These are phyloP conservation scores for Geophilus truncorum DNA, from an alignment of 2,888 invertebrate species.

Conservation along the genomic window DNA sequence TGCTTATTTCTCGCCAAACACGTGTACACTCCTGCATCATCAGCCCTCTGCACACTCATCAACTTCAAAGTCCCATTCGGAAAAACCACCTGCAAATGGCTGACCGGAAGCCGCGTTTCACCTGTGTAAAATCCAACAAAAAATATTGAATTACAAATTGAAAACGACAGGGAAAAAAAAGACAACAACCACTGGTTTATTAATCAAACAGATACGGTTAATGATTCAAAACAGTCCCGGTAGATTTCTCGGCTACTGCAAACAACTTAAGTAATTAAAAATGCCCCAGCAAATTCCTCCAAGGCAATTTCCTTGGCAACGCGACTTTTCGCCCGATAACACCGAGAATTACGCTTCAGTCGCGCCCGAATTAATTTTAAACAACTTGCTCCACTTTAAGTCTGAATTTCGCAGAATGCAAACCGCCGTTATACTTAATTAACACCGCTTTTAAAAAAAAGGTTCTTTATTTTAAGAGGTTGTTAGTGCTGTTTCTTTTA, in stretches of 20 bases:
- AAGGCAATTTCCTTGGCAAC: neutral
- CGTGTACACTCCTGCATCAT: conserved; percentile 38
- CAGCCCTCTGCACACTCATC: conserved; percentile 81
- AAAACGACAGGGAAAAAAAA: neutral
- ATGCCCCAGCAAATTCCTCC: neutral
- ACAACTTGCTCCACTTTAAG: neutral
- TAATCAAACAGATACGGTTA: neutral
- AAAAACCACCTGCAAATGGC: conserved; percentile 89
- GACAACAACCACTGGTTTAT: neutral
- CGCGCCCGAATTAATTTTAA: neutral
- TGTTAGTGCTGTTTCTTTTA: too few relatives aligned
- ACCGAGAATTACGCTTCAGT: neutral
- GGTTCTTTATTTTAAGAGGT: too few relatives aligned
- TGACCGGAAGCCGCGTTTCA: conserved; percentile 80
- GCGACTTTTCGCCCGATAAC: neutral
- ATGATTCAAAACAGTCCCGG: neutral
- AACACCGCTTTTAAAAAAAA: neutral
- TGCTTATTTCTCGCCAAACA: conserved; percentile 37
- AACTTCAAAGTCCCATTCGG: conserved; percentile 90
- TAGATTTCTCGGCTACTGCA: neutral
- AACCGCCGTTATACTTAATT: neutral
- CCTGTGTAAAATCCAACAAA: conserved; percentile 52
- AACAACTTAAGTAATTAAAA: neutral
- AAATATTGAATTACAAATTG: neutral
- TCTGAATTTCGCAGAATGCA: neutral